Evolutionary conservation across 2,113 vertebrate species (phyloP).

Genomic region (Limanda limanda): DNA sequence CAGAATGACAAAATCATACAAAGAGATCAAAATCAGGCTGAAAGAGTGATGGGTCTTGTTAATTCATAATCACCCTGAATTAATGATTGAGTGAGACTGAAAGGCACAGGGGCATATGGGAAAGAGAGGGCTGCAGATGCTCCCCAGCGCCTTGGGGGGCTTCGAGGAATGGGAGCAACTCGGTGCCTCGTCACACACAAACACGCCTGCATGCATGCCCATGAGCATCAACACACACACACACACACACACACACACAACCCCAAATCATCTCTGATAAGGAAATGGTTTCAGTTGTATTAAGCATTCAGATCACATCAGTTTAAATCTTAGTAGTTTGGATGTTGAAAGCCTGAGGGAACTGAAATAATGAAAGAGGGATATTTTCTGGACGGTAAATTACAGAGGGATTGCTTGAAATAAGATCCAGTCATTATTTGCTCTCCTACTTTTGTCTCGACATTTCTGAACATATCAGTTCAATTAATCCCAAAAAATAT

Average conservation of each 20-base stretch:
- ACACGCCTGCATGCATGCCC: slow-evolving; percentile 37
- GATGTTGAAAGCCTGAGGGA: slow-evolving; percentile 38
- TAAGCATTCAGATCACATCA: slow-evolving; percentile 38
- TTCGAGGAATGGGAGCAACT: slow-evolving; percentile 62
- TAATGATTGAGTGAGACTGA: slow-evolving; percentile 76
- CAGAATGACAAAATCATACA: slow-evolving; percentile 28
- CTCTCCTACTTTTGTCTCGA: not conserved
- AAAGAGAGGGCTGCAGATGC: slow-evolving; percentile 76
- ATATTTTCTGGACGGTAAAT: slow-evolving; percentile 33
- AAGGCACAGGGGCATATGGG: slow-evolving; percentile 75
- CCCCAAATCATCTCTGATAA: slow-evolving; percentile 34
- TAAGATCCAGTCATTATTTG: not conserved
- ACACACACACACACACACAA: slow-evolving; percentile 50
- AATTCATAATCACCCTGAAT: slow-evolving; percentile 81
- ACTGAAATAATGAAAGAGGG: slow-evolving; percentile 42
- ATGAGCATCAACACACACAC: slow-evolving; percentile 42
- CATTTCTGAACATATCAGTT: slow-evolving; percentile 9
- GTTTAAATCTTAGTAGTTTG: slow-evolving; percentile 33
- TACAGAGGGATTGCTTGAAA: slow-evolving; percentile 29
- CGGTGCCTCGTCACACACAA: slow-evolving; percentile 53
- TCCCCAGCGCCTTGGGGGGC: slow-evolving; percentile 52
- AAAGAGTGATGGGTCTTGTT: slow-evolving; percentile 70
- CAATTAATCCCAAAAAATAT: not conserved
- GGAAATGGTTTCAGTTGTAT: slow-evolving; percentile 35
- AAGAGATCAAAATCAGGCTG: not conserved